phyloP scores from a whole-genome alignment of 2,888 invertebrate species.

The Eucera pruinosa region DNA sequence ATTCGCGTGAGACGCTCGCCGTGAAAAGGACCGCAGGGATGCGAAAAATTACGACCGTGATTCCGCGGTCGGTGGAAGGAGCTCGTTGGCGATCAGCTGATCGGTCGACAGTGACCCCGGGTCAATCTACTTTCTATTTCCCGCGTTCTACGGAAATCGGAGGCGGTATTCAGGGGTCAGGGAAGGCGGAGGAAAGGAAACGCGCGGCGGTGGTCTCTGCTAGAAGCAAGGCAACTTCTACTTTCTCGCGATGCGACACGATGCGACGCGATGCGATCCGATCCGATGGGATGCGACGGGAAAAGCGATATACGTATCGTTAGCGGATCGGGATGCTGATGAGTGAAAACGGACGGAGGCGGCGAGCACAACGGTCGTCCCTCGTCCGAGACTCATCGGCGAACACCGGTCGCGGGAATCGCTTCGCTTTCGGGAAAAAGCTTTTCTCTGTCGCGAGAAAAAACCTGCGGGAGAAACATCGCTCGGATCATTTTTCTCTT shows the following conservation, averaged over 20 bases:
- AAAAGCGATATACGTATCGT: slow-evolving; percentile 44
- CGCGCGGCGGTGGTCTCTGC: slow-evolving; percentile 14
- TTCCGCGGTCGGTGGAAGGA: slow-evolving; percentile 6
- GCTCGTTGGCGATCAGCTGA: slow-evolving; percentile 66
- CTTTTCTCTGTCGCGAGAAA: slow-evolving; percentile 34
- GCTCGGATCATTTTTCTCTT: neutral
- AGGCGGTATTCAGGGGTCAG: slow-evolving; percentile 50
- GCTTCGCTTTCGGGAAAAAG: slow-evolving; percentile 2
- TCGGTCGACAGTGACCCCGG: slow-evolving; percentile 74
- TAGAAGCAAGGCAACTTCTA: slow-evolving; percentile 53
- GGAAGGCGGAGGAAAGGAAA: slow-evolving; percentile 36
- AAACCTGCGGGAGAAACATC: slow-evolving; percentile 21
- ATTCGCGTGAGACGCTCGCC: slow-evolving; percentile 13
- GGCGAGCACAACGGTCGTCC: slow-evolving; percentile 37
- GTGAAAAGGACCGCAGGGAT: slow-evolving; percentile 18
- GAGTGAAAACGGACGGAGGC: slow-evolving; percentile 69
- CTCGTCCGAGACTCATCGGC: slow-evolving; percentile 47
- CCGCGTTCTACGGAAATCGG: slow-evolving; percentile 73
- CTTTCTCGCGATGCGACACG: slow-evolving; percentile 72
- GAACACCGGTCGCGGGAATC: slow-evolving; percentile 13
- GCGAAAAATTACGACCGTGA: slow-evolving; percentile 41
- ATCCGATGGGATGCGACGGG: no score
- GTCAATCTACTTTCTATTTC: slow-evolving; percentile 82
- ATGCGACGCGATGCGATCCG: no score
- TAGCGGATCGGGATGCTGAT: slow-evolving; percentile 59